Percentiles rank a stretch among this genome's conserved stretches.
These are phyloP conservation scores for Drosophila pseudotalamancana DNA, from an alignment of 2,888 invertebrate genomes.

Conservation along the genomic window DNA sequence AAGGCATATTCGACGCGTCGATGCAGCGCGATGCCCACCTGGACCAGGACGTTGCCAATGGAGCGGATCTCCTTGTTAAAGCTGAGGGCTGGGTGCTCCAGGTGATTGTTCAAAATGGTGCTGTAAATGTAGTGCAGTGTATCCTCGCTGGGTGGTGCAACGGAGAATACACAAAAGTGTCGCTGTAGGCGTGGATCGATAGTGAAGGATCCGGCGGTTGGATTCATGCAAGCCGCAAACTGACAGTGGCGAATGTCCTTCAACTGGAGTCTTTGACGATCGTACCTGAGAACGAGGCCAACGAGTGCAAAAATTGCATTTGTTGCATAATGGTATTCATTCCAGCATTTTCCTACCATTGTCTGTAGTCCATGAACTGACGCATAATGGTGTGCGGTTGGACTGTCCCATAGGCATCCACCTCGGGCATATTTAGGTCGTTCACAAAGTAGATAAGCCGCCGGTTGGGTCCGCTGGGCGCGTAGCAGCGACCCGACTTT, in stretches of 20 bases:
- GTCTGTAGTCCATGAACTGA: conserved; percentile 96
- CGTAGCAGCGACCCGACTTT: conserved; percentile 96
- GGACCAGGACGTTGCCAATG: conserved; percentile 85
- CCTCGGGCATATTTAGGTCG: conserved; percentile 99
- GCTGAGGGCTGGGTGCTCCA: conserved; percentile 88
- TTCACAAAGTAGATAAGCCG: conserved; percentile 96
- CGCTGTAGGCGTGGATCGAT: conserved; percentile 96
- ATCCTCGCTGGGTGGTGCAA: conserved; percentile 92
- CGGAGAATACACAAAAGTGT: conserved; percentile 94
- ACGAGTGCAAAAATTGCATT: not conserved
- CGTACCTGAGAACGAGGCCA: conserved; percentile 83
- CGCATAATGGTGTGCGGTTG: conserved; percentile 97
- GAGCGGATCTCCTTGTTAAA: conserved; percentile 85
- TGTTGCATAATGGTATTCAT: not conserved
- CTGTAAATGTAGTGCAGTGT: conserved; percentile 93
- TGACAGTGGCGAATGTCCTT: conserved; percentile 98
- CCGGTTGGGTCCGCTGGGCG: conserved; percentile 92
- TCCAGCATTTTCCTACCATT: conserved; percentile 88
- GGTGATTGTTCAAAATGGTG: conserved; percentile 91
- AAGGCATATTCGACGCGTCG: conserved; percentile 90
- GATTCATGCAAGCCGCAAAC: conserved; percentile 98
- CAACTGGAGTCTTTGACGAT: conserved; percentile 91
- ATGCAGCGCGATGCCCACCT: conserved; percentile 91
- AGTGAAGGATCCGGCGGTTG: conserved; percentile 98
- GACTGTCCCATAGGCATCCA: conserved; percentile 97